Evolutionary conservation across 1,140 invertebrate species (phyloP), one percentile per base, ranked within the genome.

Genomic region (Drosophila pseudoobscura): DNA sequence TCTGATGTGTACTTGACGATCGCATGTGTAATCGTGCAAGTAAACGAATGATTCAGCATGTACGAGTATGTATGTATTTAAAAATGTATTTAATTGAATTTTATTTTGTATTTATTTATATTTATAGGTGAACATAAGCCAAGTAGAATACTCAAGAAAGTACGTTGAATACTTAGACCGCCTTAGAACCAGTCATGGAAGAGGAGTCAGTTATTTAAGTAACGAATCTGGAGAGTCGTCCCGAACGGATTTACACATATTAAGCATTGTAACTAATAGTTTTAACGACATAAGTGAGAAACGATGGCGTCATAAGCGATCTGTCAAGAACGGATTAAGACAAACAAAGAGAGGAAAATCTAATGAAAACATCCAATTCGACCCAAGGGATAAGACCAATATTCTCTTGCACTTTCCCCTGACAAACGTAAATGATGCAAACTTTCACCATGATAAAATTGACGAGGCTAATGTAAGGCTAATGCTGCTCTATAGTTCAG

Each of bases 101-200:
- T 15, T 17, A 17, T 17, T 17, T 17, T 17, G 17, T 17, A 17
- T 17, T 17, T 17, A 17, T 17, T 39, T 74, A 6, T 77, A 24
- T 45, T 78, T 89, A 20, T 71, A 91, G 90, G 78, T 75, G 20
- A 91, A 91, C 54, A 89, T 91, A 13, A 91, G 90, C 49, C 90
- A 91, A 66, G 47, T 61, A 41, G 90, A 91, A 63, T 91, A 91
- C 65, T 72, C 73, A 11, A 89, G 55, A 8, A 91, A 91, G 80
- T 91, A 91, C 52, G 47, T 79, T 13, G 72, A 91, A 74, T 91
- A 91, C 52, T 65, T 91, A 39, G 55, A 58, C 6, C 78, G 80
- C 5, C 49, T 90, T 5, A 76, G 39, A 31, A 70, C 20, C 26
- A 62, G 64, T 6, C 54, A 78, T 1, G 31, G 43, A 22, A 51